Evolutionary conservation across 2,888 invertebrate genomes (phyloP).

Genomic region (Acrobasis consociella): DNA sequence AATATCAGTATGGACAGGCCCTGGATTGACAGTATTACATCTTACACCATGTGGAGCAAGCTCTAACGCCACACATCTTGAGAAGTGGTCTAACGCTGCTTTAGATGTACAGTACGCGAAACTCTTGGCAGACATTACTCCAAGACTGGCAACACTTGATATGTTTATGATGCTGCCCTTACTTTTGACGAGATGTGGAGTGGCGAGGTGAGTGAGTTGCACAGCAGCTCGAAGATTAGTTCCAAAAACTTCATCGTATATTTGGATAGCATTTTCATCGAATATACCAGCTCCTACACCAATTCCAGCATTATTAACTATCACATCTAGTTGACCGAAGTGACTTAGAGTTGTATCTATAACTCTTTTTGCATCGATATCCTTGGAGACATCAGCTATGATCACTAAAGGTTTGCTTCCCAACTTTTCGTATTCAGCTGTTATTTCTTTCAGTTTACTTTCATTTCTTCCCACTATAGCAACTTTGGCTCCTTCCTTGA

Average conservation of each 20-base stretch:
- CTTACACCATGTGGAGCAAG: slow-evolving; percentile 87
- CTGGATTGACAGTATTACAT: slow-evolving; percentile 92
- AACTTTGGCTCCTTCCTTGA: slow-evolving; percentile 37
- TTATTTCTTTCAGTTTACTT: slow-evolving; percentile 37
- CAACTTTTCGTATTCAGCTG: slow-evolving; percentile 35
- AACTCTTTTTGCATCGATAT: slow-evolving; percentile 37
- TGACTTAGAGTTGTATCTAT: slow-evolving; percentile 35
- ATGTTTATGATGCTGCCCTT: slow-evolving; percentile 42
- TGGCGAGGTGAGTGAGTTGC: slow-evolving; percentile 40
- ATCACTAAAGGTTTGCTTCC: slow-evolving; percentile 40
- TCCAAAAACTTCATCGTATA: slow-evolving; percentile 40
- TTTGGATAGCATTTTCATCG: slow-evolving; percentile 38
- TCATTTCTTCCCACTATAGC: slow-evolving; percentile 42
- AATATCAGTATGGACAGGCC: slow-evolving; percentile 86
- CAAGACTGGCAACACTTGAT: slow-evolving; percentile 34
- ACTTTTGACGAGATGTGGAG: slow-evolving; percentile 33
- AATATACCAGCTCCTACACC: slow-evolving; percentile 32
- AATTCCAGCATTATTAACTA: slow-evolving; percentile 49
- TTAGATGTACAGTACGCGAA: slow-evolving; percentile 39
- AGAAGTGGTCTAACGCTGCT: slow-evolving; percentile 91
- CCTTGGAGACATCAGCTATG: slow-evolving; percentile 41
- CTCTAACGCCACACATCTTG: slow-evolving; percentile 90
- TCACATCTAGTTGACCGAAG: slow-evolving; percentile 45
- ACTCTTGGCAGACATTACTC: slow-evolving; percentile 18
- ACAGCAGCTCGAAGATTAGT: slow-evolving; percentile 46